phyloP scores from a whole-genome alignment of 2,888 invertebrate genomes.

The Bombyx huttoni region DNA sequence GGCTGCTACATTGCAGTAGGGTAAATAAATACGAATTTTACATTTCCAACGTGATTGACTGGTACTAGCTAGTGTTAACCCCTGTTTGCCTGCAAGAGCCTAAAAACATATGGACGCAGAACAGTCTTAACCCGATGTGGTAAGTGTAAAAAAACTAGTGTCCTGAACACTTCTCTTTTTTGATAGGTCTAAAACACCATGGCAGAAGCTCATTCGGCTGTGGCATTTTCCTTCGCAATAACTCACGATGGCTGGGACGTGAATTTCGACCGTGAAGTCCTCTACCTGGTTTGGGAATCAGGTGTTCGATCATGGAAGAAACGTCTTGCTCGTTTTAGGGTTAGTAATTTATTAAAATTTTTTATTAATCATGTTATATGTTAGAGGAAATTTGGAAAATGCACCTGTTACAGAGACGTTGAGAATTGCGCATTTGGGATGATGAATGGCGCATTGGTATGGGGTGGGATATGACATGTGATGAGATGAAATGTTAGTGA shows the following conservation, averaged over 20 bases:
- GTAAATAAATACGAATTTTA: too few relatives aligned
- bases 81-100: too few relatives aligned
- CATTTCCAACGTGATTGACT: too few relatives aligned
- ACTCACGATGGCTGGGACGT: slow-evolving; percentile 99
- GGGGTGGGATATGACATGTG: too few relatives aligned
- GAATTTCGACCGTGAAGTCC: slow-evolving; percentile 96
- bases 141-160: background rate
- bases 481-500: too few relatives aligned
- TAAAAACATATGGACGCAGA: background rate
- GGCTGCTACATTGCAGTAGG: too few relatives aligned
- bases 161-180: background rate
- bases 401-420: too few relatives aligned
- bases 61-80: too few relatives aligned
- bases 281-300: slow-evolving; percentile 95
- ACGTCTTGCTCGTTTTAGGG: slow-evolving; percentile 90
- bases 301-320: slow-evolving; percentile 97
- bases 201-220: slow-evolving; percentile 99
- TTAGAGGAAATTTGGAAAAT: too few relatives aligned
- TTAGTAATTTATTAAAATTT: slow-evolving; percentile 50
- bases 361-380: too few relatives aligned
- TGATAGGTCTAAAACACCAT: slow-evolving; percentile 61
- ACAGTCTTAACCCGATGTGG: background rate
- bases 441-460: too few relatives aligned
- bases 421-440: too few relatives aligned
- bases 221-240: slow-evolving; percentile 97